Percentiles rank a stretch among this genome's conserved stretches.
Evolutionary conservation across 2,113 vertebrate species (phyloP).

Genomic region (Ornithorhynchus anatinus): DNA sequence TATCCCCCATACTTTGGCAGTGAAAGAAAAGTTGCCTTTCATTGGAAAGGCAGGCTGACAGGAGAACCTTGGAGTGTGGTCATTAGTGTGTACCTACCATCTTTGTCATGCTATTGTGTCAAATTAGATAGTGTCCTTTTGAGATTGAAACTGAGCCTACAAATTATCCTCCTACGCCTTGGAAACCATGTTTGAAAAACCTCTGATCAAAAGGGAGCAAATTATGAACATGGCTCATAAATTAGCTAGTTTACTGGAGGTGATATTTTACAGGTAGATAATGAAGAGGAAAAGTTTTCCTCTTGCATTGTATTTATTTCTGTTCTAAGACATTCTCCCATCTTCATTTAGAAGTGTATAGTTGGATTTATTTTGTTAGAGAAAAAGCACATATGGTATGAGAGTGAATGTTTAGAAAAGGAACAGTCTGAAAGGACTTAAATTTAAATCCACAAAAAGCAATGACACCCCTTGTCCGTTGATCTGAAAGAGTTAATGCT

Average conservation of each 20-base stretch:
- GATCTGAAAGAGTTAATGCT: no score
- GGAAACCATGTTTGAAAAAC: conserved; percentile 67
- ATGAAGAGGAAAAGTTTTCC: conserved; percentile 64
- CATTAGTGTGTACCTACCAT: conserved; percentile 70
- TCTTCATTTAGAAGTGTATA: background rate
- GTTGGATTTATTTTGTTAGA: conserved; percentile 14
- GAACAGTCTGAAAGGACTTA: conserved; percentile 55
- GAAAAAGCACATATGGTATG: background rate
- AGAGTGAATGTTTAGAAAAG: conserved; percentile 54
- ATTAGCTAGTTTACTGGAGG: conserved; percentile 72
- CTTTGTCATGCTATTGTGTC: conserved; percentile 66
- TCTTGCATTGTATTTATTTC: conserved; percentile 5
- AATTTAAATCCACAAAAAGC: conserved; percentile 67
- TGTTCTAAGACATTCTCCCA: background rate
- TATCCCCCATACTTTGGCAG: conserved; percentile 50
- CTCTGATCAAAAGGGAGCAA: conserved; percentile 67
- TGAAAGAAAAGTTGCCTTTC: conserved; percentile 56
- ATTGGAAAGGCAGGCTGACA: conserved; percentile 68
- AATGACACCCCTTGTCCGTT: no score
- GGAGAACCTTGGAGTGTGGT: conserved; percentile 54
- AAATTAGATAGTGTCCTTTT: conserved; percentile 73
- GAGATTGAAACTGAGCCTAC: conserved; percentile 63
- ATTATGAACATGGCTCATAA: conserved; percentile 74
- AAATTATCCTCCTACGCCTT: conserved; percentile 69
- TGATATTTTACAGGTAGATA: conserved; percentile 74